These are phyloP conservation scores for Lepidocolaptes lacrymiger DNA, from an alignment of 2,797 vertebrate genomes.

Conservation along the genomic window DNA sequence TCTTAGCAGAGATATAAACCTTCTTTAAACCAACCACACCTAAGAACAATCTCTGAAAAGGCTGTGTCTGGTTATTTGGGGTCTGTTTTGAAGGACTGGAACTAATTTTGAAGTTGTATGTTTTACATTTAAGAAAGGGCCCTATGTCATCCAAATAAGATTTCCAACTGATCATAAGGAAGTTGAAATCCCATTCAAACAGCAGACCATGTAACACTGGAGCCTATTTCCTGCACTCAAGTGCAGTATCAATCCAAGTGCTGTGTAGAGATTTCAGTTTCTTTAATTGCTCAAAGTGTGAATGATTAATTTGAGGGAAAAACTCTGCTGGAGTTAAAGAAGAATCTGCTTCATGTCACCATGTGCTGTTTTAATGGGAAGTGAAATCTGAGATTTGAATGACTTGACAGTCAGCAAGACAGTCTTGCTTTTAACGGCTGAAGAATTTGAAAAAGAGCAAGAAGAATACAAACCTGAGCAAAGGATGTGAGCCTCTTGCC, in stretches of 20 bases:
- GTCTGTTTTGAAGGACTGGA: background rate
- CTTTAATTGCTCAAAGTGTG: background rate
- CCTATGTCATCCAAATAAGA: background rate
- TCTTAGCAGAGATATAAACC: background rate
- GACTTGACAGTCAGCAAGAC: background rate
- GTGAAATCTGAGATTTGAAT: conserved; percentile 25
- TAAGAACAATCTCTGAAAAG: background rate
- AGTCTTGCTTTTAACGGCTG: background rate
- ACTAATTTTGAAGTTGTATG: background rate
- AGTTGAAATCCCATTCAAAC: background rate
- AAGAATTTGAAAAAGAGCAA: conserved; percentile 3
- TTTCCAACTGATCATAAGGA: background rate
- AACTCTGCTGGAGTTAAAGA: conserved; percentile 1
- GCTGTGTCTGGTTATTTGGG: background rate
- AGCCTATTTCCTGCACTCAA: background rate
- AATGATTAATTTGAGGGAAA: conserved; percentile 36
- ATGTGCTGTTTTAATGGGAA: background rate
- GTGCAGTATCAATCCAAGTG: background rate
- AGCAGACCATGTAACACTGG: background rate
- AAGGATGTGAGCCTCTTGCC: background rate
- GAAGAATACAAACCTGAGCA: background rate
- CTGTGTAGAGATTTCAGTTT: background rate
- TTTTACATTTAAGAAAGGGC: background rate
- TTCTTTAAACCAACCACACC: background rate
- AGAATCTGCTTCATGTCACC: conserved; percentile 6